Evolutionary conservation across 2,113 vertebrate genomes (phyloP), one percentile per base, ranked within the genome.

Genomic region (Hystrix brachyura): DNA sequence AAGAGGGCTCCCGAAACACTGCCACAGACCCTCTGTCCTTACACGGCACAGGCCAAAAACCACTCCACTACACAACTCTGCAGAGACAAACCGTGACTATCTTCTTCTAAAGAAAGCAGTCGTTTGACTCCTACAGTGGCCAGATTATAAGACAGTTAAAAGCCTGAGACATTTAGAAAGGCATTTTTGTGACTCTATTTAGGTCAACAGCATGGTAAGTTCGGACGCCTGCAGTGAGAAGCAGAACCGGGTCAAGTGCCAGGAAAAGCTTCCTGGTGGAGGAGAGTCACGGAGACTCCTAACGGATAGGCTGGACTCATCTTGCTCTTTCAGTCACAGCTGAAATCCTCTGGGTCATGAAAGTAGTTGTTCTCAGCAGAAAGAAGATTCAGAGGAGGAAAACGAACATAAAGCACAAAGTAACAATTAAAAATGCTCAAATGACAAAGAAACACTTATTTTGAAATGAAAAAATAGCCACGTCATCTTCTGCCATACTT

Each of bases 61-160:
- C 43, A 87, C 17, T 65, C 74, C 76, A 53, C 29, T 82, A 86
- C 88, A 95, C 69, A 93, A 65, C 48, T 90, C n/a, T 87, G 79
- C 72, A 29, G 79, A 74, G 55, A 32, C 93, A 95, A 96, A 78
- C 23, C 87, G 76, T 51, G 62, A 34, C 17, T 46, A 55, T 59
- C 27, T 69, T 38, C 23, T 92, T 27, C 43, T 81, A 82, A 87
- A 87, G 10, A 96, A 91, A 3, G 2, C 76, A 95, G 64, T 81
- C 53, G 71, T 90, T 94, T 95, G 89, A 90, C 8, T 94, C 34
- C 69, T 85, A 48, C 4, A 90, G 65, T 19, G 46, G 90, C 23
- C 27, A 59, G 72, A 59, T 72, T 92, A 72, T 65, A 89, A 93
- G 67, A 96, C 29, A 93, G 96, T 51, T 51, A 89, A 90, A 86